A percentile compares a stretch with the other conserved stretches of the same genome.
These are phyloP conservation scores for Laspeyria flexula DNA, from an alignment of 2,888 invertebrate genomes.

Conservation along the genomic window DNA sequence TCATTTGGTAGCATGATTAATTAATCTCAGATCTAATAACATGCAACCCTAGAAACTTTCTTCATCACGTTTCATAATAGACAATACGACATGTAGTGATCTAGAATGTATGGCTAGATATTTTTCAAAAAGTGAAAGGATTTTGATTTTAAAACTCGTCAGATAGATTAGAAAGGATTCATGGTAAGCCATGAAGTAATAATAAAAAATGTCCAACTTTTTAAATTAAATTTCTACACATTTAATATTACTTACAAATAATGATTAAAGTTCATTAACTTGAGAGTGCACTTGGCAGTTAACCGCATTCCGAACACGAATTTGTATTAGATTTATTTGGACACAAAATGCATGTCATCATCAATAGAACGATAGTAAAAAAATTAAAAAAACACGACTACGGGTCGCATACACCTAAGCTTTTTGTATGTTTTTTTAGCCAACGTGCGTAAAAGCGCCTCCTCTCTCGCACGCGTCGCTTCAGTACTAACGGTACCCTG, in stretches of 20 bases:
- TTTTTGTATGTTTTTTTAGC: no score
- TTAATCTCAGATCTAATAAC: background rate
- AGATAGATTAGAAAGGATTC: slow-evolving; percentile 23
- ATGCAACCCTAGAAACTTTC: slow-evolving; percentile 4
- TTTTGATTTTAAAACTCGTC: slow-evolving; percentile 14
- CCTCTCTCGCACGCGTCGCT: no score
- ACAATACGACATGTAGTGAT: slow-evolving; percentile 2
- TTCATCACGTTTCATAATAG: slow-evolving; percentile 9
- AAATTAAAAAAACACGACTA: background rate
- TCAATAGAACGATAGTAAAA: background rate
- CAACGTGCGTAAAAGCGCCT: no score
- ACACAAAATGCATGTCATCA: background rate
- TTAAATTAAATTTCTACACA: background rate
- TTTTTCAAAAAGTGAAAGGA: slow-evolving; percentile 11
- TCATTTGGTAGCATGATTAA: no score
- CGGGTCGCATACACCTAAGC: no score
- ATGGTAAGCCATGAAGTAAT: slow-evolving; percentile 17
- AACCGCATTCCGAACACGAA: background rate
- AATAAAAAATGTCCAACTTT: slow-evolving; percentile 1
- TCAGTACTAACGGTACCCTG: no score
- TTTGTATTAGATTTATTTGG: no score
- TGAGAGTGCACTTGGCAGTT: background rate
- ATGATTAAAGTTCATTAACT: background rate
- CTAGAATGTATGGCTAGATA: slow-evolving; percentile 2
- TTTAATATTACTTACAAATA: background rate